Evolutionary conservation across 2,888 invertebrate species (phyloP).

Genomic region (Enchytraeus crypticus): DNA sequence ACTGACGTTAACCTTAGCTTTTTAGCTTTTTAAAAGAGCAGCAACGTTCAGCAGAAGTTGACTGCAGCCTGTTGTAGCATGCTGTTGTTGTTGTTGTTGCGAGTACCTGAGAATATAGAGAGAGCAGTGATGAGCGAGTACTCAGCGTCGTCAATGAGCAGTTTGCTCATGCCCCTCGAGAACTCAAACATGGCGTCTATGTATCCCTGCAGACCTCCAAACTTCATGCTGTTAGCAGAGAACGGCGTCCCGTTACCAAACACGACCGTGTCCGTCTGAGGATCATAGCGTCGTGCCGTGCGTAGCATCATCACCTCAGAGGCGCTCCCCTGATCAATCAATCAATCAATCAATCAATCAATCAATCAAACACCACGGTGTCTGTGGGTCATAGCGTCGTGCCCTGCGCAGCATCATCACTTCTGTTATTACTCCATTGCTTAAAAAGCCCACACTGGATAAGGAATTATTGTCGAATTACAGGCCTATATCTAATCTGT

Average conservation of each 20-base stretch:
- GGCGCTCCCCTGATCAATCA: too few species aligned
- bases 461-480: too few species aligned
- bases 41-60: too few species aligned
- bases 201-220: slow-evolving; percentile 75
- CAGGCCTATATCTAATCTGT: too few species aligned
- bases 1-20: too few species aligned
- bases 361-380: too few species aligned
- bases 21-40: too few species aligned
- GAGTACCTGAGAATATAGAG: slow-evolving; percentile 94
- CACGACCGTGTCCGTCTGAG: slow-evolving; percentile 80
- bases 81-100: too few species aligned
- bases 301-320: slow-evolving; percentile 91
- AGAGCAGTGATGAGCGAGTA: slow-evolving; percentile 92
- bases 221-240: slow-evolving; percentile 67
- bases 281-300: slow-evolving; percentile 89
- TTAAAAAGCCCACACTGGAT: too few species aligned
- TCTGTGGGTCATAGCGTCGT: slow-evolving; percentile 86
- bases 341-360: too few species aligned
- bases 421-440: too few species aligned
- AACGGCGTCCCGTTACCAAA: slow-evolving; percentile 95
- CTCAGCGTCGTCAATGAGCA: slow-evolving; percentile 94
- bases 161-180: slow-evolving; percentile 85
- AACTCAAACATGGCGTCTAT: slow-evolving; percentile 89
- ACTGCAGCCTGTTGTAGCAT: too few species aligned
- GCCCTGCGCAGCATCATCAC: slow-evolving; percentile 96